Evolutionary conservation across 2,797 vertebrate genomes (phyloP), one percentile per base, ranked within the genome.

Genomic region (Nasua narica): DNA sequence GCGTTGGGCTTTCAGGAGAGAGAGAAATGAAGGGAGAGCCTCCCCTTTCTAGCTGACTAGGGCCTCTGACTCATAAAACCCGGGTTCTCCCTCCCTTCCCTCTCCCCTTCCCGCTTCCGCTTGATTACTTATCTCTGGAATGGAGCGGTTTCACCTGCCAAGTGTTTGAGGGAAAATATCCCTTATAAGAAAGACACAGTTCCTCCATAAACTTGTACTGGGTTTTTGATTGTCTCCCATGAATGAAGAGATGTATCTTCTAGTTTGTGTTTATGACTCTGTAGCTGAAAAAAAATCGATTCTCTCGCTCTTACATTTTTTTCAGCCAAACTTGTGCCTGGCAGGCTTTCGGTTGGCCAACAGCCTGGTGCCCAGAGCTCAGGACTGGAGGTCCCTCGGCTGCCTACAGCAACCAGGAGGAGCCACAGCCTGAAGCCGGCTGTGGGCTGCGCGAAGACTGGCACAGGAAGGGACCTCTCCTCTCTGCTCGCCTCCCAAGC

Each of bases 211-310:
- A 97, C 84, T 90, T 37, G 87, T 69, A 83, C 91, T 94, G 96
- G 96, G 92, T 58, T 96, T 97, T 97, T 97, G 65, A 97, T 96
- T 27, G 89, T 96, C 86, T 95, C 92, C 86, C 87, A 90, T 97
- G 94, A 97, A 98, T 86, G 72, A 94, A 93, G 95, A 88, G 52
- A 90, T 96, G 93, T 40, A 74, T 96, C 92, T 97, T 97, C 88
- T 60, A 86, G 87, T 97, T 96, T 97, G 85, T 83, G 92, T 97
- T 97, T 96, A 97, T 1, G 5, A 62, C 76, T 40, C 18, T 90
- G 91, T 90, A 70, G 87, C 84, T 90, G 15, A 87, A 72, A 79
- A 84, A 54, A 95, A 96, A 94, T 94, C 52, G 65, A 79, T 97
- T 97, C 87, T 70, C 48, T 97, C 43, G 7, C 23, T 93, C 37